phyloP scores from a whole-genome alignment of 2,888 invertebrate species.

The Argyresthia albistria region DNA sequence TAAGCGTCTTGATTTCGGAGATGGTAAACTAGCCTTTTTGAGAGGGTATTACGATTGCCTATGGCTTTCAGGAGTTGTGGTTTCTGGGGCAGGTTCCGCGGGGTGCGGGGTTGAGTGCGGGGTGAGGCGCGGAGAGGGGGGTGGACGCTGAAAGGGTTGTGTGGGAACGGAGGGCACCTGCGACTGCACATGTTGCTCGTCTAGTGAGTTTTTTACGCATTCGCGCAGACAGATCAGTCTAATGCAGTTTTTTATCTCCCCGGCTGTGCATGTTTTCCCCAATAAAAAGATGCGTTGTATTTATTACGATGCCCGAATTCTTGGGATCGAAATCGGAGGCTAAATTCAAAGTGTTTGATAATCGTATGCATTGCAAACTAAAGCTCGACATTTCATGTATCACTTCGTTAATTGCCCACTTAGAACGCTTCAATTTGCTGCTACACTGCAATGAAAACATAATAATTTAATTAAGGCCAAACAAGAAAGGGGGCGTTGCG shows the following conservation, averaged over 20 bases:
- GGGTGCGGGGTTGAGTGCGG: slow-evolving; percentile 18
- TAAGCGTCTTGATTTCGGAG: no score
- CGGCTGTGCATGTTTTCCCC: background rate
- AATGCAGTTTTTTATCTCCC: slow-evolving; percentile 56
- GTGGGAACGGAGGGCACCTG: slow-evolving; percentile 73
- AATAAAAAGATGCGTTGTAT: slow-evolving; percentile 7
- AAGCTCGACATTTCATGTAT: no score
- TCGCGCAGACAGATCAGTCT: slow-evolving; percentile 57
- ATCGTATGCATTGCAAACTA: no score
- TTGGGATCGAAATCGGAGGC: no score
- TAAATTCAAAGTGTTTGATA: no score
- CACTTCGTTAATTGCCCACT: background rate
- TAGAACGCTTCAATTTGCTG: background rate
- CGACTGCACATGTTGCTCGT: slow-evolving; percentile 67
- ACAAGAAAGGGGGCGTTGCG: slow-evolving; percentile 39
- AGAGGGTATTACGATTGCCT: slow-evolving; percentile 5
- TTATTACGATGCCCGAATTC: background rate
- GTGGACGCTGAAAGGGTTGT: slow-evolving; percentile 67
- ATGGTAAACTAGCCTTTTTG: no score
- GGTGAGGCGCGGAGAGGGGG: slow-evolving; percentile 32
- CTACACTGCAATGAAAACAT: slow-evolving; percentile 15
- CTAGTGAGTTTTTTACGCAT: slow-evolving; percentile 58
- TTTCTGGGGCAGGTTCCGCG: slow-evolving; percentile 11
- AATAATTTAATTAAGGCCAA: slow-evolving; percentile 30
- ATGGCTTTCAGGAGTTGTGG: slow-evolving; percentile 36